Evolutionary conservation across 2,113 vertebrate genomes (phyloP).

Genomic region (Motacilla tschutschensis): DNA sequence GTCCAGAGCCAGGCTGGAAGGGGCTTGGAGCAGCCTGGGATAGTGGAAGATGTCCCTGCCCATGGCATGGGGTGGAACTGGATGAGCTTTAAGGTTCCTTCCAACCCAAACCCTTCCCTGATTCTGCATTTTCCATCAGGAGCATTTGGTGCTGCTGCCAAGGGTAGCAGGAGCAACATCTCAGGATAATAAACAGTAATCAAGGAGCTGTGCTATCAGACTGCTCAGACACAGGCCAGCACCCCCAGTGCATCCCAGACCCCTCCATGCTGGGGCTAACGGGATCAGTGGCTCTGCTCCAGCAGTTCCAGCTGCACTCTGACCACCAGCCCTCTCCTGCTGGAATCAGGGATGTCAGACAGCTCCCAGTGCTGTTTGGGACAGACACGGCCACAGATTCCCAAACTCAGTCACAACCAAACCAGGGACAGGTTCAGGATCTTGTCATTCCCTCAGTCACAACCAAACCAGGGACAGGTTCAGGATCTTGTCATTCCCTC

Average conservation of each 20-base stretch:
- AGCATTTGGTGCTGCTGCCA: not conserved
- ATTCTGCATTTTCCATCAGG: not conserved
- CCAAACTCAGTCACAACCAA: not conserved
- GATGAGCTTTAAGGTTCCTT: fast-evolving
- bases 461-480: not conserved
- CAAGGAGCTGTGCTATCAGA: not conserved
- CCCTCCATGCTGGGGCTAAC: not conserved
- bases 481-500: not conserved
- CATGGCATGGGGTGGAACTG: not conserved
- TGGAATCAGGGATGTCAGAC: not conserved
- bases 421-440: not conserved
- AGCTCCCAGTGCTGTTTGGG: not conserved
- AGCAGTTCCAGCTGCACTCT: not conserved
- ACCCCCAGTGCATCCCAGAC: not conserved
- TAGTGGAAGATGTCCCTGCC: not conserved
- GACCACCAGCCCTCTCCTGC: not conserved
- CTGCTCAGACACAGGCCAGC: not conserved
- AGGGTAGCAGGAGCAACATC: not conserved
- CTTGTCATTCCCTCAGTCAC: not conserved
- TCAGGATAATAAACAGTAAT: not conserved
- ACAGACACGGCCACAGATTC: not conserved
- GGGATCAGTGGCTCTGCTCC: not conserved
- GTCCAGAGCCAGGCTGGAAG: fast-evolving
- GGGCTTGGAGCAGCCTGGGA: not conserved
- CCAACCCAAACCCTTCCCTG: not conserved